phyloP scores from a whole-genome alignment of 2,113 vertebrate genomes.

The Equus przewalskii region DNA sequence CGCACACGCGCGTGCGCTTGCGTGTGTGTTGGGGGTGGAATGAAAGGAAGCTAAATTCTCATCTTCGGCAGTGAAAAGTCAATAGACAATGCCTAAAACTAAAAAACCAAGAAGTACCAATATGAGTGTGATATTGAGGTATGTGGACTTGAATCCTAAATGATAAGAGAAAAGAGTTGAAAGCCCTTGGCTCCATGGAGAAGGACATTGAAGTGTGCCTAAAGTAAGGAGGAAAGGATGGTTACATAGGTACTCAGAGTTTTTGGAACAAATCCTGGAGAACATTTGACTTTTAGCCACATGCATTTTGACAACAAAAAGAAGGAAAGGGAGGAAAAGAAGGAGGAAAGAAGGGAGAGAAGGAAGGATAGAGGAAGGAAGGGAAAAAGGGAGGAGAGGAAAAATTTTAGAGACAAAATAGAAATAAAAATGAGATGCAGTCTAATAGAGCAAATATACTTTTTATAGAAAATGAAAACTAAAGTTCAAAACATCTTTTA shows the following conservation, averaged over 20 bases:
- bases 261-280: background rate
- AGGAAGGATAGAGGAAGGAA: background rate
- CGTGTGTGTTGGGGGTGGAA: background rate
- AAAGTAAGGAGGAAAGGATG: too few species aligned
- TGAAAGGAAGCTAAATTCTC: background rate
- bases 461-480: background rate
- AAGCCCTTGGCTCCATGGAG: background rate
- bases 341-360: background rate
- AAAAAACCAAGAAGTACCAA: background rate
- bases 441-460: background rate
- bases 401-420: background rate
- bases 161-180: background rate
- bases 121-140: background rate
- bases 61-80: conserved; percentile 7
- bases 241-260: background rate
- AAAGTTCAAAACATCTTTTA: background rate
- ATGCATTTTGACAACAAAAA: background rate
- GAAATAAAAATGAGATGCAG: background rate
- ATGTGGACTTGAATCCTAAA: background rate
- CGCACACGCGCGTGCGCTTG: background rate
- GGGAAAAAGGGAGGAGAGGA: background rate
- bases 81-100: background rate
- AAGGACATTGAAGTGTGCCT: background rate
- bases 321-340: background rate
- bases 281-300: background rate